Percentiles rank a stretch among this genome's conserved stretches.
phyloP scores from a whole-genome alignment of 1,140 invertebrate genomes.

The Saccostrea glomerata region DNA sequence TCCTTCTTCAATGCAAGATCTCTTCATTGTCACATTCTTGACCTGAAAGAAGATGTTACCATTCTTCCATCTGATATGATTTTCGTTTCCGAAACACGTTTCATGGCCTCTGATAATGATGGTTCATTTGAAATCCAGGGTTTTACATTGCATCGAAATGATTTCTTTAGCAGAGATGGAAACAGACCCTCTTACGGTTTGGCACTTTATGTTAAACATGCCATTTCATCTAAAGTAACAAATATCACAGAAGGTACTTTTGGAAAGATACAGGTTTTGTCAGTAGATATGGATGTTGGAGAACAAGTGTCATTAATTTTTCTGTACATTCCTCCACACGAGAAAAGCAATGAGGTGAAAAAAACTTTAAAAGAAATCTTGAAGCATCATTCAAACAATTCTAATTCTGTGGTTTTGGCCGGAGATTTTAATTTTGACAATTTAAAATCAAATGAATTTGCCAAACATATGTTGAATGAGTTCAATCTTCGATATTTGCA shows the following conservation, averaged over 20 bases:
- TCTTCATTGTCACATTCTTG: conserved; percentile 27
- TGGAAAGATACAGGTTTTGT: background rate
- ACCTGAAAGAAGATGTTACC: conserved; percentile 30
- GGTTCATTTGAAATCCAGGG: background rate
- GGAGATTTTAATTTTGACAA: conserved; percentile 45
- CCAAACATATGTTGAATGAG: background rate
- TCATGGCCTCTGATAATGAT: conserved; percentile 1
- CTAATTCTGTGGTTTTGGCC: conserved; percentile 4
- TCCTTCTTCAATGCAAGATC: conserved; percentile 43
- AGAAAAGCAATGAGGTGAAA: background rate
- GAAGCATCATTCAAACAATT: background rate
- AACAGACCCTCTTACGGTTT: conserved; percentile 24
- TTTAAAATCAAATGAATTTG: background rate
- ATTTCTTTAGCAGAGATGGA: background rate
- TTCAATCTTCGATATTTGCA: background rate
- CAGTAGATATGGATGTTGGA: background rate
- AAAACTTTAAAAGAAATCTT: background rate
- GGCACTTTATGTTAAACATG: conserved; percentile 19
- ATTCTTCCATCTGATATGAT: conserved; percentile 17
- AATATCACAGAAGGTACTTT: background rate
- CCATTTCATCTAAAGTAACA: background rate
- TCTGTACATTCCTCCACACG: conserved; percentile 30
- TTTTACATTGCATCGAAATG: conserved; percentile 6
- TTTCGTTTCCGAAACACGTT: conserved; percentile 15
- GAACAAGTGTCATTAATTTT: background rate